Evolutionary conservation across 53 echinoderm and acorn worm genomes (phyloP).

Genomic region (Paelopatides confundens): DNA sequence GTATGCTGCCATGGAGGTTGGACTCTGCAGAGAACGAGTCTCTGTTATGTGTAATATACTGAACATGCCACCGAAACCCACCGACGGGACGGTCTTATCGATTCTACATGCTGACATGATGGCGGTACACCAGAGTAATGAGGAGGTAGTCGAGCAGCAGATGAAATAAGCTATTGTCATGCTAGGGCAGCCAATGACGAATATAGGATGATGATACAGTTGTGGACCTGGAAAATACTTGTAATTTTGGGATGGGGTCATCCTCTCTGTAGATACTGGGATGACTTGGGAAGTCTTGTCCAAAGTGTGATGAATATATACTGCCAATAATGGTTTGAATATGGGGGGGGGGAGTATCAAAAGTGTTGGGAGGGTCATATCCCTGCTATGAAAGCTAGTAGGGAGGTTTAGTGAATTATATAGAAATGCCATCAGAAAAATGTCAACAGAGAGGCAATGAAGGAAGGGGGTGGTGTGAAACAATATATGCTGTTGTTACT

Average conservation of each 20-base stretch:
- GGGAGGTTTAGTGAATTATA: slow-evolving; percentile 46
- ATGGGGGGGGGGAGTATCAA: slow-evolving; percentile 24
- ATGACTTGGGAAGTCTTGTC: slow-evolving; percentile 37
- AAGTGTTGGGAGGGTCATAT: slow-evolving; percentile 36
- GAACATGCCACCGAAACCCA: slow-evolving; percentile 41
- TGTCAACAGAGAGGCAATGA: neutral
- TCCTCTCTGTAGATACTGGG: slow-evolving; percentile 44
- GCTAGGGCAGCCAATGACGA: neutral
- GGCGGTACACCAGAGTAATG: neutral
- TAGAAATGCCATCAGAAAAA: slow-evolving; percentile 43
- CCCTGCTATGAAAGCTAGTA: slow-evolving; percentile 14
- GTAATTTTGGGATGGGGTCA: slow-evolving; percentile 60
- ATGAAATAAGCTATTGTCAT: neutral
- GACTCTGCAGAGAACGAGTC: slow-evolving; percentile 23
- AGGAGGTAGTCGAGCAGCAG: slow-evolving; percentile 21
- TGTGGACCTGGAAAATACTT: slow-evolving; percentile 17
- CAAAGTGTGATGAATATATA: slow-evolving; percentile 45
- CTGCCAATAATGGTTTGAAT: neutral
- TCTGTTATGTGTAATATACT: slow-evolving; percentile 11
- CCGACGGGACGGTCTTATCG: neutral
- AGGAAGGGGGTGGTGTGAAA: neutral
- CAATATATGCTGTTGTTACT: neutral
- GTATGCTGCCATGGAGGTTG: slow-evolving; percentile 40
- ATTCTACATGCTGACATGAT: slow-evolving; percentile 1
- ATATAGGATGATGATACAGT: neutral